Evolutionary conservation across 2,888 invertebrate genomes (phyloP).

Genomic region (Cephus spinipes): DNA sequence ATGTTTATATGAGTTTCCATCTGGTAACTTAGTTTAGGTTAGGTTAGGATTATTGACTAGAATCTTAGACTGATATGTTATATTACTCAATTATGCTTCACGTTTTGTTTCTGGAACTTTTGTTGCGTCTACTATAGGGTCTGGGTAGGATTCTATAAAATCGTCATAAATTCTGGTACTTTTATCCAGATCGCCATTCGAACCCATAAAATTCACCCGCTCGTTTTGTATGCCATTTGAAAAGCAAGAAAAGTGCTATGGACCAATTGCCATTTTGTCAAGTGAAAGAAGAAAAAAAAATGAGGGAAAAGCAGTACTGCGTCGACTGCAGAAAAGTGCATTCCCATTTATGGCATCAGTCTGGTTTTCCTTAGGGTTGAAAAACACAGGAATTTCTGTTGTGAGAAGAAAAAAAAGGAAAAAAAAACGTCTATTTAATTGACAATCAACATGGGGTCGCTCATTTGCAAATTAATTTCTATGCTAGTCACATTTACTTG

Average conservation of each 20-base stretch:
- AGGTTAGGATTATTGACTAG: background rate
- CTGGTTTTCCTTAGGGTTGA: background rate
- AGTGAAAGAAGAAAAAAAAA: background rate
- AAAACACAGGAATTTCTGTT: background rate
- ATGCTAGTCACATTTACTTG: background rate
- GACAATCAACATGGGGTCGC: background rate
- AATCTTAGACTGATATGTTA: background rate
- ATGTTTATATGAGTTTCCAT: background rate
- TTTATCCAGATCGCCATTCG: background rate
- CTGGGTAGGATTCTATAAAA: background rate
- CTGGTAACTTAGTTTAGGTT: background rate
- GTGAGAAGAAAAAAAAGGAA: background rate
- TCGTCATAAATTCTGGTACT: background rate
- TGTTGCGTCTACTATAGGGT: background rate
- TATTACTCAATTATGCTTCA: background rate
- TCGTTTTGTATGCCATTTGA: background rate
- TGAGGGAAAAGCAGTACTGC: background rate
- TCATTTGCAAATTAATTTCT: background rate
- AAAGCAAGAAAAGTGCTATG: background rate
- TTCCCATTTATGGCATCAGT: background rate
- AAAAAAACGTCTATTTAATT: background rate
- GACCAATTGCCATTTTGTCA: background rate
- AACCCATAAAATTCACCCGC: background rate
- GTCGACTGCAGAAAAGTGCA: background rate
- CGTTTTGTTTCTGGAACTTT: too few relatives aligned